These are phyloP conservation scores for Trachemys scripta DNA, from an alignment of 2,113 vertebrate species.

Conservation along the genomic window DNA sequence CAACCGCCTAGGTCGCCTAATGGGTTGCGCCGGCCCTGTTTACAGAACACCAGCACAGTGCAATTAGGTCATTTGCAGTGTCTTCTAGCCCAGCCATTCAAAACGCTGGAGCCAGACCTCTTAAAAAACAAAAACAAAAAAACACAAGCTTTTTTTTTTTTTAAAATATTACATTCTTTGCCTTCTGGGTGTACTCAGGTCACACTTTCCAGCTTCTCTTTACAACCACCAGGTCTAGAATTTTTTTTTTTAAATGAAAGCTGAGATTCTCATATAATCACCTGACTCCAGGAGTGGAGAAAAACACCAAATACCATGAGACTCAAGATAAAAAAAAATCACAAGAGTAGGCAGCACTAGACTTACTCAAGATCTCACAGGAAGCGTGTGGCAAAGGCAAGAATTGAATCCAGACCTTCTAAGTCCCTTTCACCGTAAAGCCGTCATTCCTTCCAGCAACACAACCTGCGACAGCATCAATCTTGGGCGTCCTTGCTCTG, in stretches of 20 bases:
- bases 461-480: conserved; percentile 59
- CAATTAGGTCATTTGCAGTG: neutral
- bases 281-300: neutral
- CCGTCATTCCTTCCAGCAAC: conserved; percentile 5
- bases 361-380: neutral
- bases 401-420: neutral
- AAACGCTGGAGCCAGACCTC: neutral
- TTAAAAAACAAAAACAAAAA: neutral
- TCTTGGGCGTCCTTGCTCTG: conserved; percentile 71
- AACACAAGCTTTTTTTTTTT: neutral
- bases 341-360: neutral
- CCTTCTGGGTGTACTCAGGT: neutral
- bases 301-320: accelerated
- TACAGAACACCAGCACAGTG: neutral
- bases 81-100: neutral
- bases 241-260: neutral
- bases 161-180: neutral
- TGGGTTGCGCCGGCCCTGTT: neutral
- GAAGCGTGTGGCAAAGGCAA: neutral
- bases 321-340: neutral
- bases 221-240: neutral
- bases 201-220: neutral
- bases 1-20: no score
- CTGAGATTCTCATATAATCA: neutral
- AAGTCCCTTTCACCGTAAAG: neutral